A percentile compares a stretch with the other conserved stretches of the same genome.
phyloP scores from a whole-genome alignment of 1,140 invertebrate genomes.

The Fopius arisanus region DNA sequence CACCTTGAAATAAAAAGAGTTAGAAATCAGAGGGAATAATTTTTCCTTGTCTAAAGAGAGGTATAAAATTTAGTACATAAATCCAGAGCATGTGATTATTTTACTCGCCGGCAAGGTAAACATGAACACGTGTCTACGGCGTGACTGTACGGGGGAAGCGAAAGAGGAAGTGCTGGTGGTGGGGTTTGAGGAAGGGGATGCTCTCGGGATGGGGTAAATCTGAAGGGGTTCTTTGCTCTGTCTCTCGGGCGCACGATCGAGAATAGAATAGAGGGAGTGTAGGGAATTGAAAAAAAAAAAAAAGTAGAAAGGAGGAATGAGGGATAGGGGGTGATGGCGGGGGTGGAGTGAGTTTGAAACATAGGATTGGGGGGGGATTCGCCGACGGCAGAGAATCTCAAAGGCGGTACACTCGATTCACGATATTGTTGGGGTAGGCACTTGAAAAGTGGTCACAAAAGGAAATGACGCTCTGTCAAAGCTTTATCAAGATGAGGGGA shows the following conservation, averaged over 20 bases:
- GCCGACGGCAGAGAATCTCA: slow-evolving; percentile 51
- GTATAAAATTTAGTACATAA: neutral
- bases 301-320: slow-evolving; percentile 30
- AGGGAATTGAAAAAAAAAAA: slow-evolving; percentile 9
- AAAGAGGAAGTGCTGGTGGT: slow-evolving; percentile 19
- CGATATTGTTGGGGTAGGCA: slow-evolving; percentile 54
- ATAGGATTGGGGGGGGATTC: slow-evolving; percentile 25
- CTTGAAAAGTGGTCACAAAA: slow-evolving; percentile 44
- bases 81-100: slow-evolving; percentile 38
- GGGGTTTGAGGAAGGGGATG: slow-evolving; percentile 14
- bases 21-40: neutral
- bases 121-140: slow-evolving; percentile 61
- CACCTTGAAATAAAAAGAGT: neutral
- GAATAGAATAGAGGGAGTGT: neutral
- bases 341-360: too few species aligned
- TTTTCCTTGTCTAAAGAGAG: neutral
- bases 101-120: slow-evolving; percentile 51
- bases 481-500: slow-evolving; percentile 7
- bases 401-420: slow-evolving; percentile 54
- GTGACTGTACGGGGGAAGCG: slow-evolving; percentile 37
- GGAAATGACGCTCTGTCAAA: slow-evolving; percentile 36
- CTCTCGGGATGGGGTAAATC: neutral
- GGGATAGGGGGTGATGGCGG: slow-evolving; percentile 5
- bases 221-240: slow-evolving; percentile 15
- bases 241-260: slow-evolving; percentile 2